Conservation (phyloP, 2,888 invertebrate genomes). For the Pheosia tremula region DNA sequence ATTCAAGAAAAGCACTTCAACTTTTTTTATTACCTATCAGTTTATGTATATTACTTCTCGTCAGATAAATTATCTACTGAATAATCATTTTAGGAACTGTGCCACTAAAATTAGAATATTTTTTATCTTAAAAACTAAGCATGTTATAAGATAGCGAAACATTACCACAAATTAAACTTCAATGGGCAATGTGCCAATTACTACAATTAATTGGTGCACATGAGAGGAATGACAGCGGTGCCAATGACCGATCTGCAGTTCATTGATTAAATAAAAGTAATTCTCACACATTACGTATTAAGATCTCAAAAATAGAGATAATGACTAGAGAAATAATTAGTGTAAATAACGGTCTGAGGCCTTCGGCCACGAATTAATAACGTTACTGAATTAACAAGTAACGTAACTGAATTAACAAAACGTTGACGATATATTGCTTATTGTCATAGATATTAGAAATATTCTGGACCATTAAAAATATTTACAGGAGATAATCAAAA, state of each 20-base stretch:
- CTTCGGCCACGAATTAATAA: too few relatives aligned
- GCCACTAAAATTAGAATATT: slow-evolving; percentile 16
- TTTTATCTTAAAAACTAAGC: slow-evolving; percentile 20
- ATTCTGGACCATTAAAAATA: not conserved
- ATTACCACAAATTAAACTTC: slow-evolving; percentile 47
- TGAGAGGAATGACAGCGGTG: slow-evolving; percentile 43
- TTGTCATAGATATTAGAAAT: not conserved
- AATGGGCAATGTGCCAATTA: slow-evolving; percentile 63
- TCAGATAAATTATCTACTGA: slow-evolving; percentile 16
- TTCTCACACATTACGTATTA: not conserved
- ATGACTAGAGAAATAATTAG: too few relatives aligned
- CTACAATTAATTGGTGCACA: slow-evolving; percentile 52
- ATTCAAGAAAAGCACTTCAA: too few relatives aligned
- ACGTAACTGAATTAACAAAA: not conserved
- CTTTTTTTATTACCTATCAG: too few relatives aligned
- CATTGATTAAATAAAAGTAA: slow-evolving; percentile 19
- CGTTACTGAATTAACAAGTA: not conserved
- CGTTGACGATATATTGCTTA: not conserved
- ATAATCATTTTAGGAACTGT: slow-evolving; percentile 15
- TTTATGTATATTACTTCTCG: not conserved
- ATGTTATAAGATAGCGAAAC: slow-evolving; percentile 32
- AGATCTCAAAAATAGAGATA: not conserved
- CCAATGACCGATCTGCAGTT: slow-evolving; percentile 51
- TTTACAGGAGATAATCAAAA: not conserved
- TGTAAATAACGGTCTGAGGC: too few relatives aligned